A percentile compares a stretch with the other conserved stretches of the same genome.
phyloP scores from a whole-genome alignment of 2,113 vertebrate genomes.

The Hippocampus comes region DNA sequence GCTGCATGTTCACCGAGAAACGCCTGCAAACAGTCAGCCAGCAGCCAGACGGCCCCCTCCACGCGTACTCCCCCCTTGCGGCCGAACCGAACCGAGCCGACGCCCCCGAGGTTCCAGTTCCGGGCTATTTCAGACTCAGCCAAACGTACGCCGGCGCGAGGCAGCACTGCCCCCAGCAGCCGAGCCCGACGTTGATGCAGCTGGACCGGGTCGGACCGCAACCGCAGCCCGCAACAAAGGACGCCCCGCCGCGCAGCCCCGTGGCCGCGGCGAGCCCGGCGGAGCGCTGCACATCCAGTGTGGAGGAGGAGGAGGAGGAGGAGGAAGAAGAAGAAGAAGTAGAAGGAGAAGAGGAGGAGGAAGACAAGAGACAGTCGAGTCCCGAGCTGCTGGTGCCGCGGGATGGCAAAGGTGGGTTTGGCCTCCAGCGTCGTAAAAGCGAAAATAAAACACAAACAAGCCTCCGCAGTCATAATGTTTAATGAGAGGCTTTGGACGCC shows the following conservation, averaged over 20 bases:
- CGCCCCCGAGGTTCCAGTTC: constrained; percentile 95
- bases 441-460: constrained; percentile 85
- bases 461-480: constrained; percentile 83
- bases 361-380: constrained; percentile 88
- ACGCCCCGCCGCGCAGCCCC: constrained; percentile 79
- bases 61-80: constrained; percentile 87
- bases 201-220: constrained; percentile 89
- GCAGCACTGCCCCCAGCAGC: constrained; percentile 86
- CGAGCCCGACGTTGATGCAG: constrained; percentile 88
- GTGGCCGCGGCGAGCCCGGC: constrained; percentile 84
- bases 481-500: constrained; percentile 77
- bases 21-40: constrained; percentile 87
- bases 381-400: constrained; percentile 84
- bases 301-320: not conserved
- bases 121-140: constrained; percentile 98
- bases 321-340: not conserved
- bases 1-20: constrained; percentile 99
- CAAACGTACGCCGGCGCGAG: constrained; percentile 97
- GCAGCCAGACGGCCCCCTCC: constrained; percentile 74
- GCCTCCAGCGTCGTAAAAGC: constrained; percentile 84
- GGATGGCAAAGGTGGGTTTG: constrained; percentile 96
- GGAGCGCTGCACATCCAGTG: constrained; percentile 74
- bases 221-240: constrained; percentile 70
- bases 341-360: constrained; percentile 84
- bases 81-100: constrained; percentile 88